Percentiles rank a stretch among this genome's conserved stretches.
These are phyloP conservation scores for Engraulis encrasicolus DNA, from an alignment of 2,113 vertebrate species.

Conservation along the genomic window DNA sequence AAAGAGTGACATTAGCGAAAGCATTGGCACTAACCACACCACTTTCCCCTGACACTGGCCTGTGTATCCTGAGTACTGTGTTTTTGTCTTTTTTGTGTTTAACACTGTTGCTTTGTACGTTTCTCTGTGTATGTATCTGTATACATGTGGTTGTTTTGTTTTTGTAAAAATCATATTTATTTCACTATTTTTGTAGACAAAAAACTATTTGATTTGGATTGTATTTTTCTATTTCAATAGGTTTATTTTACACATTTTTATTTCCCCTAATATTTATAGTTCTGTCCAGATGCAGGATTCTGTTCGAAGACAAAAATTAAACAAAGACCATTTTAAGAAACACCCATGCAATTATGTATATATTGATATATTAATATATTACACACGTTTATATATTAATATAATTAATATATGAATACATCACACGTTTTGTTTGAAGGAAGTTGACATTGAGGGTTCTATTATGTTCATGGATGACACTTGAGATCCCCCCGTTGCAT, in stretches of 20 bases:
- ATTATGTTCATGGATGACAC: slow-evolving; percentile 98
- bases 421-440: slow-evolving; percentile 84
- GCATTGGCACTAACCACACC: slow-evolving; percentile 56
- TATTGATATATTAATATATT: slow-evolving; percentile 56
- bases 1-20: slow-evolving; percentile 13
- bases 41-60: slow-evolving; percentile 71
- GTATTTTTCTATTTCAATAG: slow-evolving; percentile 99
- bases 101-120: slow-evolving; percentile 85
- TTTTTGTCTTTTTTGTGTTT: slow-evolving; percentile 86
- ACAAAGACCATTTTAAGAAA: slow-evolving; percentile 77
- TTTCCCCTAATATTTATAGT: slow-evolving; percentile 84
- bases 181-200: slow-evolving; percentile 99
- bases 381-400: slow-evolving; percentile 63
- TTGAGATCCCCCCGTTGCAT: slow-evolving; percentile 96
- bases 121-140: slow-evolving; percentile 58
- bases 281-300: slow-evolving; percentile 87
- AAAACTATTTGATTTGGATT: slow-evolving; percentile 94
- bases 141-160: slow-evolving; percentile 57
- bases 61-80: slow-evolving; percentile 73
- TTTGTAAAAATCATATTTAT: slow-evolving; percentile 97
- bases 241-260: slow-evolving; percentile 74
- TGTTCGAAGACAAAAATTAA: slow-evolving; percentile 79
- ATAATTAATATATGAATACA: slow-evolving; percentile 66
- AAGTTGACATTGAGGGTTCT: slow-evolving; percentile 96
- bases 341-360: slow-evolving; percentile 73